Conservation (phyloP, 2,797 vertebrate genomes). For the Rhinella marina region DNA sequence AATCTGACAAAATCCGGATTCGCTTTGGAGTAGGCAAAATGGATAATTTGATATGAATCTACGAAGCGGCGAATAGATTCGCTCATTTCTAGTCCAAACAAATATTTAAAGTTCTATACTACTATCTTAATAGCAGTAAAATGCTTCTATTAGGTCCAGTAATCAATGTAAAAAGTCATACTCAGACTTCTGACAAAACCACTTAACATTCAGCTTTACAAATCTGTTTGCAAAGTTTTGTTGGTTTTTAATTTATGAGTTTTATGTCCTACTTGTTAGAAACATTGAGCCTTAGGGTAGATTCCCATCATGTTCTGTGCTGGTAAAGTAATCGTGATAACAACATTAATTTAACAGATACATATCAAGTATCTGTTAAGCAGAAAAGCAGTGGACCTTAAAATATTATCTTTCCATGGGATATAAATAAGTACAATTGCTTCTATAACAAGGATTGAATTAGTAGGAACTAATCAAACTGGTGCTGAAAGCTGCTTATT, state of each 20-base stretch:
- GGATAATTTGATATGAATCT: too few relatives aligned
- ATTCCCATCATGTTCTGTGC: conserved; percentile 13
- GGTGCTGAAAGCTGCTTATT: background rate
- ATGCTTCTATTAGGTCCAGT: background rate
- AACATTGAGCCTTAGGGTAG: conserved; percentile 32
- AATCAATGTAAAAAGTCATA: background rate
- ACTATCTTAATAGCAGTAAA: background rate
- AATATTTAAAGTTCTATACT: background rate
- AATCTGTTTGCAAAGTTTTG: conserved; percentile 18
- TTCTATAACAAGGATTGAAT: conserved; percentile 9
- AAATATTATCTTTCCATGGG: conserved; percentile 37
- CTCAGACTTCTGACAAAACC: background rate
- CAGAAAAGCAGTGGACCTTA: conserved; percentile 26
- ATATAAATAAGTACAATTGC: conserved; percentile 39
- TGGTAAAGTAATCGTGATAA: conserved; percentile 24
- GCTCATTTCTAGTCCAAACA: too few relatives aligned
- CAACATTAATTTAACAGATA: conserved; percentile 51
- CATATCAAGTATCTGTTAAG: conserved; percentile 47
- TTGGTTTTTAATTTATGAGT: conserved; percentile 3
- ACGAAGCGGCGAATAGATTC: too few relatives aligned
- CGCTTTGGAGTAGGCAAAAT: too few relatives aligned
- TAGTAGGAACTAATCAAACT: conserved; percentile 46
- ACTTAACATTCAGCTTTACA: background rate
- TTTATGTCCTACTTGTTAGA: conserved; percentile 15
- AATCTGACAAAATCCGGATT: too few relatives aligned